Evolutionary conservation across 1,140 invertebrate species (phyloP).

Genomic region (Ceratoteleas bidentatus): DNA sequence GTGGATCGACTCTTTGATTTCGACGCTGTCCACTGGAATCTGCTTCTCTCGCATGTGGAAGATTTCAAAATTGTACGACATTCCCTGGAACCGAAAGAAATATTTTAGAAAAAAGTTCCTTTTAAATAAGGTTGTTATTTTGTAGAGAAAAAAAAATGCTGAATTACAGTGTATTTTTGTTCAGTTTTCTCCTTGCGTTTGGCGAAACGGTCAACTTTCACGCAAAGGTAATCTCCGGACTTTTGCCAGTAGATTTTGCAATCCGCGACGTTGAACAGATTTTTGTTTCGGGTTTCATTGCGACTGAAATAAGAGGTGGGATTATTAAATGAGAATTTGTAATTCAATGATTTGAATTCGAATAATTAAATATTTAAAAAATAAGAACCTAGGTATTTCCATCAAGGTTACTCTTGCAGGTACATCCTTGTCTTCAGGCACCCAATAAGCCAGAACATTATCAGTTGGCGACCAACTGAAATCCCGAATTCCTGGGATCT

Average conservation of each 20-base stretch:
- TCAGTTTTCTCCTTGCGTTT: conserved; percentile 96
- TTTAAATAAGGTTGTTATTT: no score
- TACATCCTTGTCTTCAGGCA: conserved; percentile 97
- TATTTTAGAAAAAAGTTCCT: no score
- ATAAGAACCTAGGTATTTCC: conserved; percentile 87
- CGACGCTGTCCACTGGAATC: conserved; percentile 98
- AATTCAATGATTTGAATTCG: no score
- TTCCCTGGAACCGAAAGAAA: conserved; percentile 91
- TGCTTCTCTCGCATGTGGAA: conserved; percentile 99
- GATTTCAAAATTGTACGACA: conserved; percentile 99
- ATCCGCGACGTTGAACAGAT: conserved; percentile 98
- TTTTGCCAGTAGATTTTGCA: conserved; percentile 99
- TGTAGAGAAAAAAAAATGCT: no score
- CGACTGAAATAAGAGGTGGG: conserved; percentile 82
- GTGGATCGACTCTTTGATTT: conserved; percentile 95
- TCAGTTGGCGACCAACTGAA: conserved; percentile 99
- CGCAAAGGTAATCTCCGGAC: conserved; percentile 97
- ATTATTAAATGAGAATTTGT: no score
- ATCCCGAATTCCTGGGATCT: conserved; percentile 94
- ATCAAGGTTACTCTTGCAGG: conserved; percentile 92
- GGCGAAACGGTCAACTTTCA: conserved; percentile 98
- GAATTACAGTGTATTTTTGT: conserved; percentile 95
- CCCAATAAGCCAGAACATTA: conserved; percentile 98
- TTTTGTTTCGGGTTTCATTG: conserved; percentile 96
- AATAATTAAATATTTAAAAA: no score